Base-by-base conservation (phyloP, 2,888 invertebrate species). In the Exocentrus adspersus region DNA sequence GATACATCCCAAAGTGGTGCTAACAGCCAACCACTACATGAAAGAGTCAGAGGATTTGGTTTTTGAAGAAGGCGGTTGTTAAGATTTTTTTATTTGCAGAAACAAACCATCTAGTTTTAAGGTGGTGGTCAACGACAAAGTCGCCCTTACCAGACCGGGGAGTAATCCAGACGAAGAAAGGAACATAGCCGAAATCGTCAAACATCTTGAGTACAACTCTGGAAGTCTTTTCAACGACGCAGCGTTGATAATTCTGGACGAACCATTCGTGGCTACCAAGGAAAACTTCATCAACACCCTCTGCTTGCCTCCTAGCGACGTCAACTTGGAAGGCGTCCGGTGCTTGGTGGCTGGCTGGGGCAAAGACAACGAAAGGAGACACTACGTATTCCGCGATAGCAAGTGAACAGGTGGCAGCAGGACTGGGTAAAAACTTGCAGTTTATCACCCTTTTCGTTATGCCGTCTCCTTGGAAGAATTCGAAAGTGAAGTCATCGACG, bases 401-500 rank as follows among this genome's bases (percentile, higher is more conserved):
- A 73, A 98, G 85, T n/a, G 94, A 93, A 52, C 96, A 95, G 0
- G 98, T 98, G 0, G 98, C 97, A 0, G 93, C 98, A 0, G 98
- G 98, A 0, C 96, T 96, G 0, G 98, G 97, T 1, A 97, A 94
- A 85, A 98, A 98, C 50, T 97, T 87, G 72, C 96, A 94, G 79
- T 98, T 98, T 32, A 98, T 83, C 42, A 97, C 90, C 69, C 92
- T 86, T 64, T 88, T 87, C 0, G 90, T 89, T 19, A 95, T 84
- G 0, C 88, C 86, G 7, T 85, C 84, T 1, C 91, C 89, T 30
- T 91, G 92, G 56, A 76, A 76, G 24, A 87, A 87, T 80, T 97
- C 96, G 80, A 98, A 97, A 0, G 98, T 91, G 83, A 98, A 98
- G 81, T 98, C 98, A 78, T 98, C 97, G 4, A 97, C 92, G 43